A percentile compares a stretch with the other conserved stretches of the same genome.
These are phyloP conservation scores for Nothocercus julius DNA, from an alignment of 2,113 vertebrate genomes.

Conservation along the genomic window DNA sequence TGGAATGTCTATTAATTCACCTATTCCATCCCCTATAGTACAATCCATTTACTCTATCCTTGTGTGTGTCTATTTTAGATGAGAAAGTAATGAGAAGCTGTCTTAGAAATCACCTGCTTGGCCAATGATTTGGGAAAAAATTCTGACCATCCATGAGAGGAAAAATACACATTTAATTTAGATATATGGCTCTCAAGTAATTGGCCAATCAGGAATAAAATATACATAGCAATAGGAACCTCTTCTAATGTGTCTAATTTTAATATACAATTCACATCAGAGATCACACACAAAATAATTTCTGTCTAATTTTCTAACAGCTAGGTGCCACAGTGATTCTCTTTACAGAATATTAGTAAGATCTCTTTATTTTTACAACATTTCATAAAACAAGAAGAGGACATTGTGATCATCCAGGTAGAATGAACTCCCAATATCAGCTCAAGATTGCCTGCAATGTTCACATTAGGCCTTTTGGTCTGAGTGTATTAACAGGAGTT, in stretches of 20 bases:
- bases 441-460: neutral
- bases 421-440: neutral
- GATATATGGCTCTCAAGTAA: neutral
- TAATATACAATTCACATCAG: neutral
- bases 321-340: neutral
- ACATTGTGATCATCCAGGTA: neutral
- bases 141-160: neutral
- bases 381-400: neutral
- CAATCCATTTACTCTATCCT: neutral
- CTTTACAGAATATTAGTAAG: neutral
- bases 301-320: neutral
- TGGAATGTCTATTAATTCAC: constrained; percentile 32
- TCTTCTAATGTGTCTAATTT: neutral
- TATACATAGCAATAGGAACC: neutral
- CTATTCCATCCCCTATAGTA: neutral
- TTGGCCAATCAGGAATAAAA: neutral
- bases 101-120: neutral
- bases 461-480: neutral
- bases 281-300: neutral
- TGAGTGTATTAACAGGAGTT: neutral
- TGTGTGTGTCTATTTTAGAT: neutral
- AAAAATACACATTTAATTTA: constrained; percentile 13
- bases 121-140: neutral
- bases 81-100: constrained; percentile 4
- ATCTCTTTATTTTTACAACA: neutral